Evolutionary conservation across 2,797 vertebrate genomes (phyloP), one percentile per base, ranked within the genome.

Genomic region (Kryptopterus vitreolus): DNA sequence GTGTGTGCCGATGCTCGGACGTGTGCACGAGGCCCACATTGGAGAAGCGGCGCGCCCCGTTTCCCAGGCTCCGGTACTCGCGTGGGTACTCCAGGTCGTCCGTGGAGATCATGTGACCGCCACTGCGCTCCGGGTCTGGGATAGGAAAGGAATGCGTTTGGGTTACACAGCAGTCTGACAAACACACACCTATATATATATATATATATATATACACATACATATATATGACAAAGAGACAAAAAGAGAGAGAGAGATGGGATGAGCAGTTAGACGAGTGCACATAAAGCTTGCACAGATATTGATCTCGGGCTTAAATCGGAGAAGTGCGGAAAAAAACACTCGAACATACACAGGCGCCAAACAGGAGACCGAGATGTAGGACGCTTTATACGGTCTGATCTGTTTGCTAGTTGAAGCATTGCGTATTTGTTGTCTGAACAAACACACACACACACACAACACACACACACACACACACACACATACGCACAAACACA

Each of bases 1-100:
- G 96, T 97, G 96, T 97, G 94, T 98, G 97, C 81, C 97, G 91
- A 85, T 98, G 96, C 92, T 99, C 97, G 0, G 97, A 98, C 20
- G 97, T 98, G 91, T 99, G 97, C 90, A 99, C 97, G 90, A 98
- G 92, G 83, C 97, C 97, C 88, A 99, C 97, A 79, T 98, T 99
- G 93, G 97, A 99, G 94, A 99, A 98, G 82, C 97, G 96, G 4
- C 97, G 96, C 18, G 94, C 95, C 81, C 95, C 96, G 84, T 96
- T 94, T 43, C 95, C 95, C 93, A 98, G 91, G 80, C 97, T 98
- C 83, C 97, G 94, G 92, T 98, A 98, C 83, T 98, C 97, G 72
- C 97, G 91, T 0, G 97, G 97, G 91, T 98, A 98, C 86, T 99
- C 97, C 85, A 96, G 91, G 93, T 99, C 97, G 86, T 98, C 97